Conservation (phyloP, 2,113 vertebrate species). For the Passer domesticus region DNA sequence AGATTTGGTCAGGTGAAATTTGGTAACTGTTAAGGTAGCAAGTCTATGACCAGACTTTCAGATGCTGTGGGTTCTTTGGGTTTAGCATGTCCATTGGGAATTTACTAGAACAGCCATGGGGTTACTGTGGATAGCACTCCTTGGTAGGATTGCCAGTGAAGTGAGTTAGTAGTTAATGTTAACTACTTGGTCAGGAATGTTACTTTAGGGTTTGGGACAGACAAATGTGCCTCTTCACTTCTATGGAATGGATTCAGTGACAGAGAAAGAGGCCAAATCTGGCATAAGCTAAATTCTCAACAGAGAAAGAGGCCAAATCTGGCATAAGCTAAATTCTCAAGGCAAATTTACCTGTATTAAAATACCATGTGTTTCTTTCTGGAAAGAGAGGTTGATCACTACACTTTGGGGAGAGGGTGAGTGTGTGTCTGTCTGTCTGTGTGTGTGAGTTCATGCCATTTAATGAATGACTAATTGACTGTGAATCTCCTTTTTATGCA, state of each 20-base stretch:
- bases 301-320: not conserved
- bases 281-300: not conserved
- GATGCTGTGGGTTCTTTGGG: not conserved
- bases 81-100: not conserved
- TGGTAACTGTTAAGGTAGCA: not conserved
- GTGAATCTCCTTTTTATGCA: constrained; percentile 54
- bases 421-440: not conserved
- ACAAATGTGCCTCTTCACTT: not conserved
- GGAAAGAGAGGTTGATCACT: not conserved
- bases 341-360: not conserved
- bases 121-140: not conserved
- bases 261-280: not conserved
- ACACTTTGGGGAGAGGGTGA: not conserved
- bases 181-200: not conserved
- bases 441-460: not conserved
- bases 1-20: not conserved
- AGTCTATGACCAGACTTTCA: not conserved
- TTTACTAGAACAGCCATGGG: not conserved
- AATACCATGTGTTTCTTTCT: not conserved
- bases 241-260: not conserved
- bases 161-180: not conserved
- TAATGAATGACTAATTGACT: not conserved
- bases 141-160: not conserved
- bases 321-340: not conserved
- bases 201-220: not conserved